Percentiles rank a stretch among this genome's conserved stretches.
These are phyloP conservation scores for Arge pagana DNA, from an alignment of 2,888 invertebrate species.

Conservation along the genomic window DNA sequence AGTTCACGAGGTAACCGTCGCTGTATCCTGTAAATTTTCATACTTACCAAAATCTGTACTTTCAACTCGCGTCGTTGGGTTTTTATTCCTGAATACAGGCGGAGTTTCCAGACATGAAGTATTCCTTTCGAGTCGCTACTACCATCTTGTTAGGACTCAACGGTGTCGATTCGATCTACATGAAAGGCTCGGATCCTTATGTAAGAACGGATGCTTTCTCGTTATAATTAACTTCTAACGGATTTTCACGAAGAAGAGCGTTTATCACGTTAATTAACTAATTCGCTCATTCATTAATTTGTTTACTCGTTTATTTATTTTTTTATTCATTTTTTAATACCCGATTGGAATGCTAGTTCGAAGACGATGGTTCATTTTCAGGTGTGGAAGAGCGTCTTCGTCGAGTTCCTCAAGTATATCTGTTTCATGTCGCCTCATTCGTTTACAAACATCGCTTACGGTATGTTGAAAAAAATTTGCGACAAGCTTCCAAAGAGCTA, in stretches of 20 bases:
- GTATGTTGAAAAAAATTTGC: conserved; percentile 66
- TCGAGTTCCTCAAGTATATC: conserved; percentile 69
- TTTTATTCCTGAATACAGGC: conserved; percentile 55
- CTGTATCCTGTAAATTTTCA: too few relatives aligned
- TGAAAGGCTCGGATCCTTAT: conserved; percentile 65
- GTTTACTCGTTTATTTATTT: too few relatives aligned
- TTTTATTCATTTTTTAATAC: too few relatives aligned
- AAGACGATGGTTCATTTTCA: conserved; percentile 44
- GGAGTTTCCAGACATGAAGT: conserved; percentile 67
- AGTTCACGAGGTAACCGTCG: conserved; percentile 64
- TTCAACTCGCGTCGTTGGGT: background rate
- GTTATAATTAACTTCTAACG: background rate
- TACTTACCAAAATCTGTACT: background rate
- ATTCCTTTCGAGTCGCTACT: conserved; percentile 67
- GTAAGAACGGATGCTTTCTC: conserved; percentile 21
- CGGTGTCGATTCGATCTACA: conserved; percentile 69
- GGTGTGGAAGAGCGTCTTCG: conserved; percentile 65
- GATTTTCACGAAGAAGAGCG: background rate
- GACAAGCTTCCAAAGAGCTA: conserved; percentile 63
- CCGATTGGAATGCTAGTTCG: background rate
- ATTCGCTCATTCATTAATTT: too few relatives aligned
- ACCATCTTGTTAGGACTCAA: conserved; percentile 66
- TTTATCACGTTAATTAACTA: conserved; percentile 1
- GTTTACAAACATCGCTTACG: conserved; percentile 68
- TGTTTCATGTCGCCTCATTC: conserved; percentile 69